phyloP scores from a whole-genome alignment of 2,797 vertebrate genomes.

The Morus bassanus region DNA sequence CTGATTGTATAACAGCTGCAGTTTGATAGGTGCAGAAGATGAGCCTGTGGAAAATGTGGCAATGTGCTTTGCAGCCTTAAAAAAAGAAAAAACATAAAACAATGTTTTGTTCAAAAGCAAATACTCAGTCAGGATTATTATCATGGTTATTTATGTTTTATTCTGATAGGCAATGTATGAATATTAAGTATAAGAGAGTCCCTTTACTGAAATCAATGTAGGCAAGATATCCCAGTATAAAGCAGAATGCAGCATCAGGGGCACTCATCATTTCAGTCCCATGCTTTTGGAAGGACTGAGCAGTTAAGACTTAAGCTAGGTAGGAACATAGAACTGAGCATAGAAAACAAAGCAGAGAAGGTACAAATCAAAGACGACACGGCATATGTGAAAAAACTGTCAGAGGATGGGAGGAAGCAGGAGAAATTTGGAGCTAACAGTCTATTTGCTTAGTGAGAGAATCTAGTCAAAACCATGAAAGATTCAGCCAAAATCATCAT shows the following conservation, averaged over 20 bases:
- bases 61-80: constrained; percentile 31
- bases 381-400: not conserved
- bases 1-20: constrained; percentile 39
- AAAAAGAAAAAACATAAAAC: not conserved
- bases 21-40: constrained; percentile 49
- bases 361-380: not conserved
- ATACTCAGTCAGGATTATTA: not conserved
- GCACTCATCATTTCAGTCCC: not conserved
- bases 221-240: not conserved
- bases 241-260: not conserved
- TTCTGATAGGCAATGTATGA: not conserved
- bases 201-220: not conserved
- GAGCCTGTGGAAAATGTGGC: constrained; percentile 41
- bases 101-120: not conserved
- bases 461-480: constrained; percentile 35
- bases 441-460: constrained; percentile 37
- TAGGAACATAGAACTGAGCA: not conserved
- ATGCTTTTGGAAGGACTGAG: not conserved
- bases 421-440: not conserved
- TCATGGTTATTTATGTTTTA: not conserved
- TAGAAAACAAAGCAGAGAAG: not conserved
- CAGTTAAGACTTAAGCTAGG: not conserved
- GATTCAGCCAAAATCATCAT: constrained; percentile 43
- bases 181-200: not conserved
- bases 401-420: not conserved